A percentile compares a stretch with the other conserved stretches of the same genome.
phyloP scores from a whole-genome alignment of 35 echinoderm and acorn worm species.

The Chiridota heheva region DNA sequence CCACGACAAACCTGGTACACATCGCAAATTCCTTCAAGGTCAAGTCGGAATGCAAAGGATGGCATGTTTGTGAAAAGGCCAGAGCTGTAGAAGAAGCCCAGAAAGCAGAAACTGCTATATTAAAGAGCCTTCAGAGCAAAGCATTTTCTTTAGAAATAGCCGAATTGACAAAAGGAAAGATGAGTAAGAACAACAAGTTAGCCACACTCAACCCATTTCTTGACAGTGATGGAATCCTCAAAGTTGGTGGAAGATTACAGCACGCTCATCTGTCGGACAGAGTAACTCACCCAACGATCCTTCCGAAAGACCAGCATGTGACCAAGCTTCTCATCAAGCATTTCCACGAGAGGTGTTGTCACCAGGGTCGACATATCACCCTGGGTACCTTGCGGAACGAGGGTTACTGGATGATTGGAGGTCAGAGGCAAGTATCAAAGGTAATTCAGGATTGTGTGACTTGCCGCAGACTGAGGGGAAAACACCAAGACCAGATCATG shows the following conservation, averaged over 20 bases:
- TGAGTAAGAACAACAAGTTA: conserved; percentile 24
- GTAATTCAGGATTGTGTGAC: conserved; percentile 33
- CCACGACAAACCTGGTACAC: conserved; percentile 41
- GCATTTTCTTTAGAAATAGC: conserved; percentile 20
- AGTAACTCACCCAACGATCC: conserved; percentile 32
- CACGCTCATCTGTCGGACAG: conserved; percentile 31
- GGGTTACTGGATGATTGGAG: conserved; percentile 53
- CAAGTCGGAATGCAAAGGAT: conserved; percentile 33
- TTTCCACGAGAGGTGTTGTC: conserved; percentile 16
- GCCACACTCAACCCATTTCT: conserved; percentile 37
- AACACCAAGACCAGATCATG: conserved; percentile 33
- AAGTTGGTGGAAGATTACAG: conserved; percentile 56
- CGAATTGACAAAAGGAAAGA: conserved; percentile 21
- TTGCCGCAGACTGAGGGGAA: conserved; percentile 29
- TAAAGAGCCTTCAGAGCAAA: conserved; percentile 34
- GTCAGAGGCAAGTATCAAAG: conserved; percentile 27
- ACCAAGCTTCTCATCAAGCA: conserved; percentile 35
- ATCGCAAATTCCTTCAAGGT: conserved; percentile 29
- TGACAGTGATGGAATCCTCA: conserved; percentile 22
- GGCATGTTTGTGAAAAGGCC: conserved; percentile 51
- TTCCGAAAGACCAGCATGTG: conserved; percentile 41
- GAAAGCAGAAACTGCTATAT: conserved; percentile 13
- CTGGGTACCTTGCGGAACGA: conserved; percentile 33
- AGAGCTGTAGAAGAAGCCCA: conserved; percentile 15
- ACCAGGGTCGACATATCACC: conserved; percentile 48